Evolutionary conservation across 2,888 invertebrate genomes (phyloP), one percentile per base, ranked within the genome.

Genomic region (Microctonus brassicae): DNA sequence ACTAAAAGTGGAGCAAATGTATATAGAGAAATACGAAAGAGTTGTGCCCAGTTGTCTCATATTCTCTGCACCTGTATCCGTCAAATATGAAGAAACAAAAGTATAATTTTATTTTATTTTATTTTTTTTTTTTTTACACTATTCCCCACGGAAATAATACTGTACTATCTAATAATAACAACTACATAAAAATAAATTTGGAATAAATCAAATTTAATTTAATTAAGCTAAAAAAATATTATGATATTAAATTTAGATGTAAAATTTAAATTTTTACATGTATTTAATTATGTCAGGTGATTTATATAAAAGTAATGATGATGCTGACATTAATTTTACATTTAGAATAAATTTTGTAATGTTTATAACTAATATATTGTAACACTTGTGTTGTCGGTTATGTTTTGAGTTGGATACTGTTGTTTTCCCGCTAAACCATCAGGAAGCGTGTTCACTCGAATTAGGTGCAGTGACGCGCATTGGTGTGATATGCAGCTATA

Each of bases 401-500:
- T 47, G 17, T 17, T 47, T 47, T 20, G 20, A n/a, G 24, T 20
- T n/a, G n/a, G 24, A n/a, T 24, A 47, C 11, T 29, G 63, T 47
- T 47, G 36, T n/a, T 64, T 63, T 60, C 47, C 36, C 60, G 70
- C 34, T 11, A 60, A 70, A 64, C 52, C 26, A 57, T 13, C 36
- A 36, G 65, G 65, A 64, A 70, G 34, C 57, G 57, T 63, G 63
- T 26, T 22, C n/a, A 42, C 57, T 70, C 17, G 57, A 24, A 34
- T 64, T 57, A 58, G 29, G 29, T 57, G 63, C 47, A 63, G n/a
- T 63, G 20, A 22, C 29, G 63, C 63, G 47, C 26, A 39, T 62
- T 62, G 62, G 36, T 36, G 57, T 63, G 63, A 69, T 69, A 69
- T 63, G 47, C 63, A 33, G 33, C n/a, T n/a, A n/a, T n/a, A n/a